Evolutionary conservation across 2,888 invertebrate species (phyloP).

Genomic region (Aethes cnicana): DNA sequence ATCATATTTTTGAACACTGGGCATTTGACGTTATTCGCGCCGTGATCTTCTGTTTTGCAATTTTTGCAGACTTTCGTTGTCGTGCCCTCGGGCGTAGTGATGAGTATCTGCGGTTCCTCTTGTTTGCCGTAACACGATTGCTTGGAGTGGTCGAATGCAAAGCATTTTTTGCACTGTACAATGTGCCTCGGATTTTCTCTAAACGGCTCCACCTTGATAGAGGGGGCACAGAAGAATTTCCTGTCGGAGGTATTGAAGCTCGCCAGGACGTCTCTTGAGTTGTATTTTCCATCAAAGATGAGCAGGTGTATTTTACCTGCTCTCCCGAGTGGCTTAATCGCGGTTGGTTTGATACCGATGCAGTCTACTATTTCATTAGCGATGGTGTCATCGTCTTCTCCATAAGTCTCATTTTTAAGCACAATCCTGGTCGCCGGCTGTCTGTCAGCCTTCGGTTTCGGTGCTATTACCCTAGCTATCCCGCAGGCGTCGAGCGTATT

Average conservation of each 20-base stretch:
- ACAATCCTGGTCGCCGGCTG: slow-evolving; percentile 26
- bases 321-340: too few species aligned
- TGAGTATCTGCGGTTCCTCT: slow-evolving; percentile 21
- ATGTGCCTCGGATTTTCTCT: too few species aligned
- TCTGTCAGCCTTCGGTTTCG: slow-evolving; percentile 30
- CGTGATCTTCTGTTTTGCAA: slow-evolving; percentile 26
- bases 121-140: slow-evolving; percentile 25
- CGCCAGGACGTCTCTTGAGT: slow-evolving; percentile 20
- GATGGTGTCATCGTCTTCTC: too few species aligned
- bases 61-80: slow-evolving; percentile 22
- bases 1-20: slow-evolving; percentile 22
- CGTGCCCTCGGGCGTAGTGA: slow-evolving; percentile 20
- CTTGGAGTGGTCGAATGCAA: slow-evolving; percentile 19
- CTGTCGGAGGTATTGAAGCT: slow-evolving; percentile 20
- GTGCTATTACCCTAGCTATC: slow-evolving; percentile 27
- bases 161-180: too few species aligned
- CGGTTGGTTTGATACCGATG: too few species aligned
- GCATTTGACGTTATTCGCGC: slow-evolving; percentile 24
- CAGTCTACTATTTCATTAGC: too few species aligned
- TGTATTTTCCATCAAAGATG: slow-evolving; percentile 20
- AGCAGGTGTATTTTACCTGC: too few species aligned
- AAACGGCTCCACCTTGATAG: slow-evolving; percentile 9
- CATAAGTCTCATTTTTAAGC: slow-evolving; percentile 30
- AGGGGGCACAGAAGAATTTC: slow-evolving; percentile 14
- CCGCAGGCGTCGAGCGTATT: slow-evolving; percentile 9